Percentiles rank a stretch among this genome's conserved stretches.
Evolutionary conservation across 2,888 invertebrate species (phyloP).

Genomic region (Agrochola circellaris): DNA sequence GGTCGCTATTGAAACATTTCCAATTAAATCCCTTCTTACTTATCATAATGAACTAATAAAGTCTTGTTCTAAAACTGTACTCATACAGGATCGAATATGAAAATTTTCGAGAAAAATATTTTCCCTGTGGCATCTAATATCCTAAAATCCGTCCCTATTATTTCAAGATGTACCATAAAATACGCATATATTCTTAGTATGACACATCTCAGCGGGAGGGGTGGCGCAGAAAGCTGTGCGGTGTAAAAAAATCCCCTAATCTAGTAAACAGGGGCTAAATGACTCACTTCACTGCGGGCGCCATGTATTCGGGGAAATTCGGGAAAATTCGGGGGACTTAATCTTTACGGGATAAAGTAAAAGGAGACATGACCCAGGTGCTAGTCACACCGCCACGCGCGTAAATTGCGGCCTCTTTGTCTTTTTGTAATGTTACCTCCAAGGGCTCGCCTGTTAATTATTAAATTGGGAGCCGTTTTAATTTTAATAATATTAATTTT

Average conservation of each 20-base stretch:
- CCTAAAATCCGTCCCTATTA: constrained; percentile 78
- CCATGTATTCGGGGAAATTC: constrained; percentile 83
- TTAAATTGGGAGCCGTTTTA: constrained; percentile 79
- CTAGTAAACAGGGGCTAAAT: constrained; percentile 90
- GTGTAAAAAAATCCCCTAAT: constrained; percentile 90
- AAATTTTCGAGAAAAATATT: constrained; percentile 54
- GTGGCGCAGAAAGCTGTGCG: constrained; percentile 82
- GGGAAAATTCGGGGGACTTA: constrained; percentile 87
- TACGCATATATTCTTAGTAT: constrained; percentile 78
- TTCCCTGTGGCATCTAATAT: constrained; percentile 65
- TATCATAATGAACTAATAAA: constrained; percentile 32
- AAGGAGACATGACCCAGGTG: constrained; percentile 90
- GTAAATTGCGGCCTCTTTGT: constrained; percentile 86
- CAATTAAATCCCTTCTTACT: constrained; percentile 39
- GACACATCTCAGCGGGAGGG: constrained; percentile 81
- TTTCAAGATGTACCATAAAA: constrained; percentile 79
- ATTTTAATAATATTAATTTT: constrained; percentile 76
- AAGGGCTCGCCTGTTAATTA: constrained; percentile 81
- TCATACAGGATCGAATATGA: constrained; percentile 39
- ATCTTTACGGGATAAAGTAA: constrained; percentile 90
- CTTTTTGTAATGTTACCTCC: constrained; percentile 80
- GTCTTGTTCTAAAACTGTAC: constrained; percentile 35
- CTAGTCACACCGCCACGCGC: constrained; percentile 79
- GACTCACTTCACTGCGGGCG: constrained; percentile 88
- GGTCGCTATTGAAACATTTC: constrained; percentile 43